Base-by-base conservation (phyloP, 2,113 vertebrate genomes). In the Dicentrarchus labrax region DNA sequence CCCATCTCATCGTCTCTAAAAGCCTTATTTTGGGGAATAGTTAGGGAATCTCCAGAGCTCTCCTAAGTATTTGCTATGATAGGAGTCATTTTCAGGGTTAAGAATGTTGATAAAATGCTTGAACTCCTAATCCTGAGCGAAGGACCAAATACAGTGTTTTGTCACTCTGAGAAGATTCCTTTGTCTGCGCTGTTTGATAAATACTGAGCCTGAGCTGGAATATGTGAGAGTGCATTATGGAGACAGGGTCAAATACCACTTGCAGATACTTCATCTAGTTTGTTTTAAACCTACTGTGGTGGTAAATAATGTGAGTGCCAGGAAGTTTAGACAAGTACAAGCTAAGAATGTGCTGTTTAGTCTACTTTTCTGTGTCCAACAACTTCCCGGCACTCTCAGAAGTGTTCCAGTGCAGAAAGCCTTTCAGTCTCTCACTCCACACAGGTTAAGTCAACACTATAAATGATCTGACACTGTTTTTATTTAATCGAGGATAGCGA, bases 381-480 rank as follows among this genome's bases (percentile, higher is more conserved):
- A 22, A 15, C 19, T 76, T 54, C 48, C 47, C 39, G 50, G 17
- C 24, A 12, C 30, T 30, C 30, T 30, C 30, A 30, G 30, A 30
- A 41, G 22, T 22, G 13, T 54, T 60, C 21, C 67, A 19, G 17
- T 50, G 22, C 53, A 50, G 16, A 41, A 76, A 71, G 8, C 2
- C 13, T 43, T 9, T 12, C 13, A 72, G 19, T 51, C 24, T 5
- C 39, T 64, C 17, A 17, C 54, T 68, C 47, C 7, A 57, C 50
- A 30, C 12, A 67, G 48, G 39, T 69, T 61, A 47, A 64, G 72
- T 38, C 75, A 56, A 82, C 64, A 47, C 60, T 4, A n/a, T 64
- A 22, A 70, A 24, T 59, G 4, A 59, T 51, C 54, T 89, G 54
- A 56, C 53, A 24, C 39, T 17, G 4, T 13, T 47, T 78, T 30